Evolutionary conservation across 1,140 invertebrate species (phyloP).

Genomic region (Aplysia californica): DNA sequence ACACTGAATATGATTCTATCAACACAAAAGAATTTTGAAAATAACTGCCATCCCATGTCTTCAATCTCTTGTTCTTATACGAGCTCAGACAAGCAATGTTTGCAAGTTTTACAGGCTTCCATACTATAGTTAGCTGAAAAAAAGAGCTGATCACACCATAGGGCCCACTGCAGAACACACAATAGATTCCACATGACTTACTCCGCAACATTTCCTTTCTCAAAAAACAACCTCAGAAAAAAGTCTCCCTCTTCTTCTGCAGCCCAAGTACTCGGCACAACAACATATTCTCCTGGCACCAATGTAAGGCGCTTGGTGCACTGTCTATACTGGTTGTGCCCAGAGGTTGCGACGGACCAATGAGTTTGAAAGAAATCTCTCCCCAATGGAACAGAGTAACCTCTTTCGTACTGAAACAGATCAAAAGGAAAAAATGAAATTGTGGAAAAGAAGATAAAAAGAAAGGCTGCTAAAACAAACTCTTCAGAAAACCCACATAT

Average conservation of each 20-base stretch:
- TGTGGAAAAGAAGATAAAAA: too few species aligned
- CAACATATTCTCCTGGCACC: slow-evolving; percentile 82
- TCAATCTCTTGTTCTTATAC: too few species aligned
- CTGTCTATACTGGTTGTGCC: slow-evolving; percentile 89
- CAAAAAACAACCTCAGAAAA: slow-evolving; percentile 92
- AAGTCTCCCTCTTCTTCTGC: slow-evolving; percentile 96
- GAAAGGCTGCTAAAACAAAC: too few species aligned
- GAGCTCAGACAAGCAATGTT: too few species aligned
- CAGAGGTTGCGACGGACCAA: slow-evolving; percentile 86
- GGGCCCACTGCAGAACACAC: too few species aligned
- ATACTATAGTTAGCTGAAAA: slow-evolving; percentile 92
- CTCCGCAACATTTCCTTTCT: slow-evolving; percentile 73
- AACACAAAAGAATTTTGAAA: too few species aligned
- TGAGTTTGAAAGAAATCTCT: slow-evolving; percentile 95
- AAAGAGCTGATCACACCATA: too few species aligned
- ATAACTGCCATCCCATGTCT: too few species aligned
- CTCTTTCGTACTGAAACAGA: slow-evolving; percentile 28
- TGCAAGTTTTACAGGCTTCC: too few species aligned
- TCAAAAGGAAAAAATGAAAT: background rate
- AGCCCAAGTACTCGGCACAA: slow-evolving; percentile 90
- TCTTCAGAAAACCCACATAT: too few species aligned
- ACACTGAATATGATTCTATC: background rate
- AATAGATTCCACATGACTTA: too few species aligned
- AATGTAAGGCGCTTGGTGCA: slow-evolving; percentile 80
- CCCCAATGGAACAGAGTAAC: slow-evolving; percentile 80